Conservation (phyloP, 2,113 vertebrate species). For the Cyanocitta stelleri region DNA sequence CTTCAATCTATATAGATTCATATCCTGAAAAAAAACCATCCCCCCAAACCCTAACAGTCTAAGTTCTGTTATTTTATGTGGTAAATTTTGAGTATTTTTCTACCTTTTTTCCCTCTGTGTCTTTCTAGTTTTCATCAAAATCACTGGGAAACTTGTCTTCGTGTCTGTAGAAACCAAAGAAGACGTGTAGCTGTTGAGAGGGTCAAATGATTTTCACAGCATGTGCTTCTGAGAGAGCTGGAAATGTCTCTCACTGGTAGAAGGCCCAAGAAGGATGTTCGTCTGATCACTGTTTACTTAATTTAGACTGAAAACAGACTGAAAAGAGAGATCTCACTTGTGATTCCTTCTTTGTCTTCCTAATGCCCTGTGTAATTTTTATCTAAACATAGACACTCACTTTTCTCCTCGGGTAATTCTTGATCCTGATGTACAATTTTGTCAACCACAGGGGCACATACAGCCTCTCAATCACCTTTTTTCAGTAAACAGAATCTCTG, state of each 20-base stretch:
- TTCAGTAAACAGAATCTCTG: not conserved
- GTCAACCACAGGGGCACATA: not conserved
- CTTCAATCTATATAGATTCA: not conserved
- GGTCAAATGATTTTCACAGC: not conserved
- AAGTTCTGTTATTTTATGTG: not conserved
- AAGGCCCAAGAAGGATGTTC: not conserved
- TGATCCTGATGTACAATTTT: not conserved
- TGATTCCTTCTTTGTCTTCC: not conserved
- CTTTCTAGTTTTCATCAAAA: not conserved
- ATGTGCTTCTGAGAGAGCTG: not conserved
- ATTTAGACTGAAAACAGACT: not conserved
- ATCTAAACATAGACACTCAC: not conserved
- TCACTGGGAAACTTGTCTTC: not conserved
- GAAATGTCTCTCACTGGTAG: not conserved
- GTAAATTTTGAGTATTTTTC: not conserved
- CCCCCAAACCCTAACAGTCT: fast-evolving
- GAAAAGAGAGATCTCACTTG: not conserved
- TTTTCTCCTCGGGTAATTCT: not conserved
- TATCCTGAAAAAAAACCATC: not conserved
- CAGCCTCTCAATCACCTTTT: not conserved
- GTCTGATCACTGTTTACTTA: not conserved
- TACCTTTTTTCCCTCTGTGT: not conserved
- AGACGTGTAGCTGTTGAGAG: not conserved
- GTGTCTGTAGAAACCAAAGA: not conserved
- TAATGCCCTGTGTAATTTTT: not conserved